phyloP scores from a whole-genome alignment of 2,888 invertebrate genomes.

The Smittia aterrima region DNA sequence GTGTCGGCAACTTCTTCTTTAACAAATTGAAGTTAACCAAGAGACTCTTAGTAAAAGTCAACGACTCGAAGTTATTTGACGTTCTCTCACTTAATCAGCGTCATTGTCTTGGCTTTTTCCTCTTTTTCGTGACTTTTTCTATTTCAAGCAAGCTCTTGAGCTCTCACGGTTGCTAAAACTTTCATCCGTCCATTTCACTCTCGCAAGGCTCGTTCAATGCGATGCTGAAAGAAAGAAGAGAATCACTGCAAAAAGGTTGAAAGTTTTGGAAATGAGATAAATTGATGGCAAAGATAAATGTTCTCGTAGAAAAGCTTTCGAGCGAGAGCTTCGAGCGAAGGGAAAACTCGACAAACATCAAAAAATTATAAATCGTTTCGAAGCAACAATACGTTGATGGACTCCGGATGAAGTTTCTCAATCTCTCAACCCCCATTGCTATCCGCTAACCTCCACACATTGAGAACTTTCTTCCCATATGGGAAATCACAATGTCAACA shows the following conservation, averaged over 20 bases:
- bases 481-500: slow-evolving; percentile 40
- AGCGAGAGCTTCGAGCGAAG: not conserved
- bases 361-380: slow-evolving; percentile 24
- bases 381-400: slow-evolving; percentile 10
- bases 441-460: not conserved
- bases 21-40: too few species aligned
- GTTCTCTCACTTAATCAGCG: too few species aligned
- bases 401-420: slow-evolving; percentile 6
- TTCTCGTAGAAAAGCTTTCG: not conserved
- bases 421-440: not conserved
- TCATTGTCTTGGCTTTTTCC: too few species aligned
- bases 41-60: too few species aligned
- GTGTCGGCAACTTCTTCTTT: too few species aligned
- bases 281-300: slow-evolving; percentile 4
- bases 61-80: too few species aligned
- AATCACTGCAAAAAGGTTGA: not conserved
- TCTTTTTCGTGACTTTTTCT: not conserved
- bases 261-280: not conserved
- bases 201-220: not conserved
- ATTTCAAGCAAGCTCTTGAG: not conserved
- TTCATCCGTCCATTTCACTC: not conserved
- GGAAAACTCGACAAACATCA: not conserved
- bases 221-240: not conserved
- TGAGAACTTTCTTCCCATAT: slow-evolving; percentile 20
- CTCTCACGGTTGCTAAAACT: not conserved